Conservation (phyloP, 2,113 vertebrate genomes). For the Collichthys lucidus region DNA sequence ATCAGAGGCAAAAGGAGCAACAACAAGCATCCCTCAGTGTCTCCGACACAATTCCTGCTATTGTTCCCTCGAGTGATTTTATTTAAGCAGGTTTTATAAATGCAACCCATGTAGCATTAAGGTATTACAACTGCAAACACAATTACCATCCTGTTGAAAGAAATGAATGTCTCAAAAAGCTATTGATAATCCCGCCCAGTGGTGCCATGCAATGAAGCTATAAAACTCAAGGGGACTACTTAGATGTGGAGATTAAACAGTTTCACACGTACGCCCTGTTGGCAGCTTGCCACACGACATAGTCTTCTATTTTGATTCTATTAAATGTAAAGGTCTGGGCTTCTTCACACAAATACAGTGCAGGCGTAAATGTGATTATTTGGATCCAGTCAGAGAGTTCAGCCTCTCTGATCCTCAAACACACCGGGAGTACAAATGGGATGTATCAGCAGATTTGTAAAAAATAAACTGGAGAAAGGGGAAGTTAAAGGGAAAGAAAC, state of each 20-base stretch:
- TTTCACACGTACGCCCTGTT: conserved; percentile 54
- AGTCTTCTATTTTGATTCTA: conserved; percentile 46
- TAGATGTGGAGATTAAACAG: conserved; percentile 45
- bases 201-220: conserved; percentile 29
- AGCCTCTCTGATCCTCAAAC: conserved; percentile 22
- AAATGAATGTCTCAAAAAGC: conserved; percentile 9
- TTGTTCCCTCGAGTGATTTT: conserved; percentile 18
- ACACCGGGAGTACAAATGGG: not conserved
- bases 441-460: not conserved
- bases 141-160: conserved; percentile 6
- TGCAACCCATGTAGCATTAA: not conserved
- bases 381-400: conserved; percentile 17
- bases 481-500: not conserved
- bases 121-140: conserved; percentile 9
- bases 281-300: conserved; percentile 64
- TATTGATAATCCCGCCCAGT: conserved; percentile 36
- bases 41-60: conserved; percentile 26
- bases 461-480: not conserved
- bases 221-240: conserved; percentile 51
- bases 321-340: conserved; percentile 44
- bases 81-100: conserved; percentile 20
- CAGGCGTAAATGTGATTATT: conserved; percentile 53
- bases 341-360: conserved; percentile 34
- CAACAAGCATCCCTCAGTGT: conserved; percentile 27
- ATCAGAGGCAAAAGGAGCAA: conserved; percentile 6